Evolutionary conservation across 2,113 vertebrate species (phyloP).

Genomic region (Gymnocephalus cernua): DNA sequence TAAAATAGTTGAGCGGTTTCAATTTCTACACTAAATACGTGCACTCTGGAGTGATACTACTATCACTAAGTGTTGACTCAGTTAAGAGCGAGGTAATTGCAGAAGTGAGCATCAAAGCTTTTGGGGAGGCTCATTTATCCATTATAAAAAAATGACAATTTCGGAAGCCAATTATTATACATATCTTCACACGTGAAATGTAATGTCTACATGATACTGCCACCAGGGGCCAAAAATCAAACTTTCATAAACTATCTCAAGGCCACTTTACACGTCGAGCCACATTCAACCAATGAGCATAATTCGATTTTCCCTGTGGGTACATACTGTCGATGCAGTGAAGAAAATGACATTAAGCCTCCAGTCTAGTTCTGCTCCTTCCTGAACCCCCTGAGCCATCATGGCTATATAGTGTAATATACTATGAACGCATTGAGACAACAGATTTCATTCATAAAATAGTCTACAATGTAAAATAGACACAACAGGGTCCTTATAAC

Average conservation of each 20-base stretch:
- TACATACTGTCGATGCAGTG: neutral
- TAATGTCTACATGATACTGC: neutral
- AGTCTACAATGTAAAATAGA: neutral
- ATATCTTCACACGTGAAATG: neutral
- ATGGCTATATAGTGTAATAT: neutral
- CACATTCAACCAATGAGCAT: neutral
- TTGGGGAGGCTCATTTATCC: neutral
- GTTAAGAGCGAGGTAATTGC: no score
- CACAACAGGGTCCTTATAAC: neutral
- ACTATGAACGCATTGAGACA: neutral
- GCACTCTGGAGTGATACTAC: no score
- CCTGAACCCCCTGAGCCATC: neutral
- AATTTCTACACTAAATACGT: no score
- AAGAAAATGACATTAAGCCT: neutral
- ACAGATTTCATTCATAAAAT: conserved; percentile 12
- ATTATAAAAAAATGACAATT: neutral
- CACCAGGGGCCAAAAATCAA: neutral
- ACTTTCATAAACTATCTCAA: neutral
- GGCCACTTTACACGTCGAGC: no score
- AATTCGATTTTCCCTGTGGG: neutral
- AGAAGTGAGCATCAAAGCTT: neutral
- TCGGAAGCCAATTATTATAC: neutral
- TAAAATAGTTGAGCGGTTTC: neutral
- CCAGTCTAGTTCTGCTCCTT: neutral
- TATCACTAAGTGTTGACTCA: neutral